These are phyloP conservation scores for Noturus placidus DNA, from an alignment of 2,113 vertebrate species.

Conservation along the genomic window DNA sequence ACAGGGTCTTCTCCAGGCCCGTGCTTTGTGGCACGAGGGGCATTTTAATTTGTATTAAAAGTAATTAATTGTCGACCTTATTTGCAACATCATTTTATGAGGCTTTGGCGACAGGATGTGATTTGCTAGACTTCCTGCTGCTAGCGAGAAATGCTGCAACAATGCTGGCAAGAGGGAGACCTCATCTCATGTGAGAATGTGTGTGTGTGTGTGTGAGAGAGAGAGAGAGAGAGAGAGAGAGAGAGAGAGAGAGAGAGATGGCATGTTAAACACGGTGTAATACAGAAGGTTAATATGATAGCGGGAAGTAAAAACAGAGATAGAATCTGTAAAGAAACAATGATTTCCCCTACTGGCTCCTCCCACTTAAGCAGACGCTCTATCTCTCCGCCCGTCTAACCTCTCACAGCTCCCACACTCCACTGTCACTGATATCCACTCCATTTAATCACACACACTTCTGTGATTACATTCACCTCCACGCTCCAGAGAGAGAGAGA, in stretches of 20 bases:
- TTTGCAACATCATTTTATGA: slow-evolving; percentile 52
- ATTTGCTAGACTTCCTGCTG: slow-evolving; percentile 43
- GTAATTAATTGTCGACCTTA: slow-evolving; percentile 56
- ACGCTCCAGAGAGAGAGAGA: slow-evolving; percentile 41
- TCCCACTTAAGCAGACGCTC: slow-evolving; percentile 41
- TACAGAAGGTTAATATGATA: slow-evolving; percentile 27
- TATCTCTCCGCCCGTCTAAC: slow-evolving; percentile 36
- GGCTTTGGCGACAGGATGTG: slow-evolving; percentile 48
- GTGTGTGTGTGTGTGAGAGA: not conserved
- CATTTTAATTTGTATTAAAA: slow-evolving; percentile 57
- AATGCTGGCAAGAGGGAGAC: slow-evolving; percentile 22
- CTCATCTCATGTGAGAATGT: not conserved
- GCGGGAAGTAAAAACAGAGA: slow-evolving; percentile 5
- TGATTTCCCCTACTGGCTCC: slow-evolving; percentile 49
- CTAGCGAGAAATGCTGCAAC: slow-evolving; percentile 35
- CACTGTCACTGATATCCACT: slow-evolving; percentile 52
- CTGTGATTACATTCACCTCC: slow-evolving; percentile 55
- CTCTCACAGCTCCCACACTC: slow-evolving; percentile 37
- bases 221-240: not conserved
- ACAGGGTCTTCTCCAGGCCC: slow-evolving; percentile 34
- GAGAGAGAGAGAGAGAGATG: not conserved
- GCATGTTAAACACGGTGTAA: slow-evolving; percentile 26
- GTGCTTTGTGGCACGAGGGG: slow-evolving; percentile 29
- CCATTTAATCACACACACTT: slow-evolving; percentile 57
- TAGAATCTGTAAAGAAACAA: slow-evolving; percentile 38